A percentile compares a stretch with the other conserved stretches of the same genome.
Evolutionary conservation across 2,797 vertebrate genomes (phyloP).

Genomic region (Sphaeramia orbicularis): DNA sequence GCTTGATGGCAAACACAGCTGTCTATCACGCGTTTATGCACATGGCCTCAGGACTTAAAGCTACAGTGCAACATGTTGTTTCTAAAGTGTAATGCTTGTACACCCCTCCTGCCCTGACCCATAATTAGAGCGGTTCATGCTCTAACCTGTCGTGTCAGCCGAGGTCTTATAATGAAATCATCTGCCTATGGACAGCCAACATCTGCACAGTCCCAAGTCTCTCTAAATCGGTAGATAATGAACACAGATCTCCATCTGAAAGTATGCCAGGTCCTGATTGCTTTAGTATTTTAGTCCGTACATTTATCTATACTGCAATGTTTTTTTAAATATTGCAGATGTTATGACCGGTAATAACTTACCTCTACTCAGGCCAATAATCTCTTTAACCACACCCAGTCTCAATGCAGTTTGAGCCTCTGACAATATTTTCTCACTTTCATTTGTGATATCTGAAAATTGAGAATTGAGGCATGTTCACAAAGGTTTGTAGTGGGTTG

Average conservation of each 20-base stretch:
- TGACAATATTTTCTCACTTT: constrained; percentile 1
- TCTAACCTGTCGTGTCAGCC: constrained; percentile 3
- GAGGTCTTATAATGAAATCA: constrained; percentile 10
- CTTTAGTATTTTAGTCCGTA: not conserved
- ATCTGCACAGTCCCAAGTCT: not conserved
- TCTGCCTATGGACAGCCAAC: not conserved
- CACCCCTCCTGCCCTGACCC: constrained; percentile 3
- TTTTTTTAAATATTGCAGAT: not conserved
- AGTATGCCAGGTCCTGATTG: not conserved
- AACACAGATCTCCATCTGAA: not conserved
- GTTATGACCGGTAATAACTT: not conserved
- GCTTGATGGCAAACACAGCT: constrained; percentile 37
- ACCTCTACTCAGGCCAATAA: not conserved
- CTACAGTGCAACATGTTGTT: constrained; percentile 2
- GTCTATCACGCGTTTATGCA: constrained; percentile 15
- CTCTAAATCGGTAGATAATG: not conserved
- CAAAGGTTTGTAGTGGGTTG: not conserved
- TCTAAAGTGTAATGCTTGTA: not conserved
- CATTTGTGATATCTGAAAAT: not conserved
- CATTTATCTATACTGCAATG: not conserved
- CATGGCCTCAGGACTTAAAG: constrained; percentile 39
- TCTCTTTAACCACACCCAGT: not conserved
- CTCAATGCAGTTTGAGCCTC: not conserved
- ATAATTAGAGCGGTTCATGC: constrained; percentile 7
- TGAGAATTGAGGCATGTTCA: not conserved